These are phyloP conservation scores for Botia almorhae DNA, from an alignment of 2,797 vertebrate species.

Conservation along the genomic window DNA sequence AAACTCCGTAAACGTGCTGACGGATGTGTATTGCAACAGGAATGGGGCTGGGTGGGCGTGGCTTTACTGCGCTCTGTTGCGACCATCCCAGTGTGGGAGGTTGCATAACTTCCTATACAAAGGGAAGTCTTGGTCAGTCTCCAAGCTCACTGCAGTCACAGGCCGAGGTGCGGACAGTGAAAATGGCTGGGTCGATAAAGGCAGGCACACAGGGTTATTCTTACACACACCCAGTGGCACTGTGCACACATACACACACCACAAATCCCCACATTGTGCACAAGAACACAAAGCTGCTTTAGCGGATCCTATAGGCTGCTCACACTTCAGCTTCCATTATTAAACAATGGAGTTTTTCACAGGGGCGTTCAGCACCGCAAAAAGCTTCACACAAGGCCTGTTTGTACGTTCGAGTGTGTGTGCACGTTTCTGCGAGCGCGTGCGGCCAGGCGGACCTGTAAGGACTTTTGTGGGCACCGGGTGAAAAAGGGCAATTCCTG, in stretches of 20 bases:
- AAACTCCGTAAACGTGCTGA: slow-evolving; percentile 58
- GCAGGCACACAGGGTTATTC: neutral
- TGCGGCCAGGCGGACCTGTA: neutral
- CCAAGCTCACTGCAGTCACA: neutral
- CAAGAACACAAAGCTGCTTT: slow-evolving; percentile 27
- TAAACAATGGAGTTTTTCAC: slow-evolving; percentile 42
- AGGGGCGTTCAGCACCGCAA: slow-evolving; percentile 27
- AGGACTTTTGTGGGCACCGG: slow-evolving; percentile 24
- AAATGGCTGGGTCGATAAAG: neutral
- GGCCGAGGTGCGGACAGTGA: slow-evolving; percentile 15
- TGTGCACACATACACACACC: neutral
- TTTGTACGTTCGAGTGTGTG: slow-evolving; percentile 24
- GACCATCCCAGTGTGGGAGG: slow-evolving; percentile 7
- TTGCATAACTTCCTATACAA: slow-evolving; percentile 39
- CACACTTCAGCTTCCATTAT: slow-evolving; percentile 4
- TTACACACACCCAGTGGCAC: neutral
- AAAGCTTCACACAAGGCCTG: slow-evolving; percentile 47
- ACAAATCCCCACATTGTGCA: slow-evolving; percentile 12
- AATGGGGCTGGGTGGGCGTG: slow-evolving; percentile 21
- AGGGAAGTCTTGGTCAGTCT: slow-evolving; percentile 11
- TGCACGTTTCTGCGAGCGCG: neutral
- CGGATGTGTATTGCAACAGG: slow-evolving; percentile 31
- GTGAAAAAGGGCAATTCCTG: slow-evolving; percentile 30
- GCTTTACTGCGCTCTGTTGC: slow-evolving; percentile 5
- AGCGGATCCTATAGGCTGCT: slow-evolving; percentile 23